Base-by-base conservation (phyloP, 2,113 vertebrate species). In the Semicossyphus pulcher region DNA sequence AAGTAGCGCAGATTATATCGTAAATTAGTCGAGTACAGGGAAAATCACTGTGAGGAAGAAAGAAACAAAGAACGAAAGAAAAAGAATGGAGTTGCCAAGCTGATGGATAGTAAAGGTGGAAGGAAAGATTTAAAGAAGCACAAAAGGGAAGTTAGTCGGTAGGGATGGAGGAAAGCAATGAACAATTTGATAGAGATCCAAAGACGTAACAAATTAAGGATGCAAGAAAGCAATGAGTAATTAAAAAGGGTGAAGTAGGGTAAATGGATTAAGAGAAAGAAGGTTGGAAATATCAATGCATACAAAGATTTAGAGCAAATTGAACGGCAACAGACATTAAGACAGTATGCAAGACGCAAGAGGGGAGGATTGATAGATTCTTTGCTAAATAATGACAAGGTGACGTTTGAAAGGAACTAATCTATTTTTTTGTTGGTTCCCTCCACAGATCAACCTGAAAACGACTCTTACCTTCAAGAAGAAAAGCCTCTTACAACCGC, bases 401-500 rank as follows among this genome's bases (percentile, higher is more conserved):
- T 34, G 11, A 29, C 3, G 18, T 2, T 53, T 41, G 23, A 57
- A 68, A 20, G 2, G 52, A 39, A 44, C 52, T 61, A 16, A 51
- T 37, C 10, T 21, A n/a, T 0, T 44, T 59, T 64, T 42, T 18
- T 21, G 1, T 76, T 72, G 15, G 7, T 56, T 84, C 8, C 63
- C 28, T 83, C 49, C 14, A 18, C 75, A 91, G 90, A 72, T 70
- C 10, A 10, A 25, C 26, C 44, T 47, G 39, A 39, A 31, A 12
- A n/a, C n/a, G n/a, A n/a, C 31, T 32, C 60, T 39, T 47, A 70
- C 52, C 57, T 32, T 14, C 32, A 15, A 25, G 34, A 59, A 18
- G 51, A 25, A 26, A 48, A 28, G 5, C n/a, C 29, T 10, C 29
- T 26, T 16, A 11, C 16, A n/a, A 14, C 44, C 9, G 0, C 62